Evolutionary conservation across 2,888 invertebrate species (phyloP), one percentile per base, ranked within the genome.

Genomic region (Drosophila subsilvestris): DNA sequence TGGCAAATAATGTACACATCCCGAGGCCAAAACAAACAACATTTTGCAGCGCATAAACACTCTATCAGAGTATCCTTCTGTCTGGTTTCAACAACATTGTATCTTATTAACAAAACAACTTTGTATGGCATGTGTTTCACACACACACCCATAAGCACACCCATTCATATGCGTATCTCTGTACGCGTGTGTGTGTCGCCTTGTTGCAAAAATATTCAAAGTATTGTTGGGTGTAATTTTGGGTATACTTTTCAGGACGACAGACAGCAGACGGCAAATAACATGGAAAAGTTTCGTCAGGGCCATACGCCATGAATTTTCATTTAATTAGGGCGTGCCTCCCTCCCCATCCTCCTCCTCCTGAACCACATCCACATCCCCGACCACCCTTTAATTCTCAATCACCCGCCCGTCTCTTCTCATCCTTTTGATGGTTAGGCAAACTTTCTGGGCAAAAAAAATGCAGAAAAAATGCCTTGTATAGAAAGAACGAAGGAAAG

Each of bases 251-350:
- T 66, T 53, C 51, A 65, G 44, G 55, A 54, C 62, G 58, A 45
- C 63, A 60, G 12, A 27, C 53, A 25, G 42, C 44, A 48, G 58
- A 47, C 29, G 63, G 50, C 56, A 60, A 73, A 61, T 67, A 74
- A 61, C 67, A 72, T 66, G 63, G 57, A 75, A 81, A 80, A 79
- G 65, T 85, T 84, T 84, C 66, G 56, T 67, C 61, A 48, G 53
- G 63, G 71, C 37, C 74, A 79, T 78, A 83, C 78, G 86, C 86
- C 83, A 86, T 85, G 84, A 81, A 83, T 85, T 86, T 85, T 86
- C 78, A 86, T 86, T 86, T 86, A 86, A 86, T 86, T 86, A 86
- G 85, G 78, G 78, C 79, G 77, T 70, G 68, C 56, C 62, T 80
- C 72, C 10, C 29, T 4, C 45, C 18, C 42, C n/a, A n/a, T 10